A percentile compares a stretch with the other conserved stretches of the same genome.
phyloP scores from a whole-genome alignment of 2,113 vertebrate genomes.

The Symphodus melops region DNA sequence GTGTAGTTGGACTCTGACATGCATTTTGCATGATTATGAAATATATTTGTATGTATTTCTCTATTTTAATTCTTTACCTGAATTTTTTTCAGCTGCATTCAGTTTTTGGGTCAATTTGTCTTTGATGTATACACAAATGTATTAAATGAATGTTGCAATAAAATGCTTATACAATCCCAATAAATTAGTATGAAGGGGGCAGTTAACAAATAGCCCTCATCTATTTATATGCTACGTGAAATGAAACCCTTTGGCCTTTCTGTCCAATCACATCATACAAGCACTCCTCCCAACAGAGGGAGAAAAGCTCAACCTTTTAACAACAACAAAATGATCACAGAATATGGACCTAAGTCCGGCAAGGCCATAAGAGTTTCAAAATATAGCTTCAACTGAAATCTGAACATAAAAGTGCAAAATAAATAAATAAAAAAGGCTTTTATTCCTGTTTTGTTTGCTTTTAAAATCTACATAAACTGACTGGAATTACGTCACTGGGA shows the following conservation, averaged over 20 bases:
- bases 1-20: neutral
- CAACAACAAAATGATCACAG: neutral
- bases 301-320: neutral
- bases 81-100: neutral
- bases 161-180: neutral
- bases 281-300: neutral
- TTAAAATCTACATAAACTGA: neutral
- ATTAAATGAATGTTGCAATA: neutral
- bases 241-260: slow-evolving; percentile 53
- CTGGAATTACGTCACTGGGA: neutral
- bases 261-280: slow-evolving; percentile 29
- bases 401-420: neutral
- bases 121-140: neutral
- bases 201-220: slow-evolving; percentile 17
- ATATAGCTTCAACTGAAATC: neutral
- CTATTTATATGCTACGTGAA: slow-evolving; percentile 77
- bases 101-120: neutral
- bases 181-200: slow-evolving; percentile 20
- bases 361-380: too few species aligned
- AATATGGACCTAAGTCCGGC: neutral
- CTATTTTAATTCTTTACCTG: neutral
- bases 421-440: too few species aligned
- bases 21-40: too few species aligned
- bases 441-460: too few species aligned
- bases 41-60: neutral